Conservation (phyloP, 2,797 vertebrate species). For the Phataginus tricuspis region DNA sequence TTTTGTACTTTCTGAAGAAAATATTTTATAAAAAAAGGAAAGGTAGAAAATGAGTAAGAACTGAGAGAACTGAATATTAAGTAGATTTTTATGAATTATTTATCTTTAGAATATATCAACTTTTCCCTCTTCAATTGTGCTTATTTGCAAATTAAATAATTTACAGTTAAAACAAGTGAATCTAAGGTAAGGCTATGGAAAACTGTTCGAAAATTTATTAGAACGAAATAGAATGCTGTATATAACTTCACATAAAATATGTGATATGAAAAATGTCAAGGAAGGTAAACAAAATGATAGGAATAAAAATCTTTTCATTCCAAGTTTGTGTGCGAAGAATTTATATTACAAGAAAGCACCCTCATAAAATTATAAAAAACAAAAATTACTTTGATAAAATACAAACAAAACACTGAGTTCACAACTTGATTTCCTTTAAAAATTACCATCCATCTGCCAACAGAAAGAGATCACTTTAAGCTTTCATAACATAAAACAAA, state of each 20-base stretch:
- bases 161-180: constrained; percentile 40
- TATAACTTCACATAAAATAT: constrained; percentile 42
- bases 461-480: constrained; percentile 36
- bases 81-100: background rate
- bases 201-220: constrained; percentile 40
- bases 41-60: constrained; percentile 13
- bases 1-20: constrained; percentile 46
- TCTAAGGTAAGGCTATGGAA: constrained; percentile 9
- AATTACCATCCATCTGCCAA: constrained; percentile 40
- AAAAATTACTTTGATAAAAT: constrained; percentile 47
- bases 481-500: constrained; percentile 65
- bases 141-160: constrained; percentile 56
- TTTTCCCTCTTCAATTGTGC: constrained; percentile 37
- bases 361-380: constrained; percentile 59
- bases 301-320: constrained; percentile 43
- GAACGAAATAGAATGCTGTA: constrained; percentile 54
- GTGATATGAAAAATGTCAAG: constrained; percentile 52
- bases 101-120: background rate
- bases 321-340: constrained; percentile 43
- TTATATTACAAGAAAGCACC: constrained; percentile 28
- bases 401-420: background rate
- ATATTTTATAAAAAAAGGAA: constrained; percentile 26
- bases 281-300: constrained; percentile 10
- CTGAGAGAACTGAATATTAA: background rate
- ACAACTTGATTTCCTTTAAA: constrained; percentile 31